A percentile compares a stretch with the other conserved stretches of the same genome.
Evolutionary conservation across 2,888 invertebrate genomes (phyloP).

Genomic region (Apotomis betuletana): DNA sequence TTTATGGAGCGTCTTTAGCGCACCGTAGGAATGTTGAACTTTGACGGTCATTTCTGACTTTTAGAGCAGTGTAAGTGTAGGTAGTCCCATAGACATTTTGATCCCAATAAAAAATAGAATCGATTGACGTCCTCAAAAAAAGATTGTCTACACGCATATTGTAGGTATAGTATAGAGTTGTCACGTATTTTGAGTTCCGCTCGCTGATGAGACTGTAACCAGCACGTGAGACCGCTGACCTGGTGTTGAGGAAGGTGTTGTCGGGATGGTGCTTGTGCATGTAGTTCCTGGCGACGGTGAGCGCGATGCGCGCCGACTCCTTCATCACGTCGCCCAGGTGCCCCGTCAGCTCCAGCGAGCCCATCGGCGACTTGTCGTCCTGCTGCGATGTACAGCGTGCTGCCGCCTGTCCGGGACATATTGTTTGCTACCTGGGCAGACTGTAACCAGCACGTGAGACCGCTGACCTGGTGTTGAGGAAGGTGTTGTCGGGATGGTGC

Average conservation of each 20-base stretch:
- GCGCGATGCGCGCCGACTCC: constrained; percentile 96
- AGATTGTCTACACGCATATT: too few relatives aligned
- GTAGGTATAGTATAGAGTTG: too few relatives aligned
- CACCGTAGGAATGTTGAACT: too few relatives aligned
- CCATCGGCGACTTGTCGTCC: constrained; percentile 76
- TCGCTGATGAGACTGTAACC: too few relatives aligned
- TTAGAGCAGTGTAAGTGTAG: too few relatives aligned
- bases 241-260: constrained; percentile 91
- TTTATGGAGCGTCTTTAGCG: too few relatives aligned
- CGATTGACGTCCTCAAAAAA: too few relatives aligned
- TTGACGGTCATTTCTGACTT: too few relatives aligned
- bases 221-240: constrained; percentile 54
- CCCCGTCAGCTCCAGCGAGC: constrained; percentile 94
- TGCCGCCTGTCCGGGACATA: constrained; percentile 87
- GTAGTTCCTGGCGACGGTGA: constrained; percentile 96
- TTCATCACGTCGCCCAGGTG: constrained; percentile 99
- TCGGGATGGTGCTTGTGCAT: constrained; percentile 84
- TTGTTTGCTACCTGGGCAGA: constrained; percentile 50
- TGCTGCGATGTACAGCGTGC: constrained; percentile 92
- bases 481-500: constrained; percentile 87
- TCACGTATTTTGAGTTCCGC: too few relatives aligned
- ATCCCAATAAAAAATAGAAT: too few relatives aligned
- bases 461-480: constrained; percentile 87
- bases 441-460: too few relatives aligned
- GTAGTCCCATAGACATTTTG: too few relatives aligned